phyloP scores from a whole-genome alignment of 2,888 invertebrate species.

The Oligia latruncula region DNA sequence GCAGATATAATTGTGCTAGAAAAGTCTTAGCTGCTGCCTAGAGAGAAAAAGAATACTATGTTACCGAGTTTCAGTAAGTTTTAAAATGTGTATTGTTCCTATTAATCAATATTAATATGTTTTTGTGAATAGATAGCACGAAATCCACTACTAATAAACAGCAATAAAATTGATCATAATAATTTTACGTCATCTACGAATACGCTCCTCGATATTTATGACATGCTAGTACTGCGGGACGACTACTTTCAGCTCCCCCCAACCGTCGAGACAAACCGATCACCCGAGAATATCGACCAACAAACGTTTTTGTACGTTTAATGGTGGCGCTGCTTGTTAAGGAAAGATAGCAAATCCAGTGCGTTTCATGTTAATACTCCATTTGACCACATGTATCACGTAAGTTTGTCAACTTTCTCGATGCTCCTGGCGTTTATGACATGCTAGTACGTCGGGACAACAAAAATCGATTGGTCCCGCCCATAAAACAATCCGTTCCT shows the following conservation, averaged over 20 bases:
- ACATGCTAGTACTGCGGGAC: not conserved
- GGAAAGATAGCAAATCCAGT: not conserved
- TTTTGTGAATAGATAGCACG: not conserved
- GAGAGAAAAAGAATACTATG: not conserved
- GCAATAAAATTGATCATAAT: not conserved
- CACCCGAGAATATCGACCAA: not conserved
- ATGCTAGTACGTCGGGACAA: not conserved
- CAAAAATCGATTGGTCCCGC: not conserved
- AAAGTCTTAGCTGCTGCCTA: no score
- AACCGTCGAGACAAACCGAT: not conserved
- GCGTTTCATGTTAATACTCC: not conserved
- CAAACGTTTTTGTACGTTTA: not conserved
- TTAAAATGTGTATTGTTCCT: no score
- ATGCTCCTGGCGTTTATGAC: not conserved
- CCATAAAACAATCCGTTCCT: not conserved
- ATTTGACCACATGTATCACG: not conserved
- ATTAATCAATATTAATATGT: no score
- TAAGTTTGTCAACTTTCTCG: not conserved
- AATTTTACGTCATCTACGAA: not conserved
- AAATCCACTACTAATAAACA: not conserved
- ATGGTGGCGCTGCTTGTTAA: not conserved
- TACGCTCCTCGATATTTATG: not conserved
- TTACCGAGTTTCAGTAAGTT: not conserved
- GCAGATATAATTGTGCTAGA: constrained; percentile 84
- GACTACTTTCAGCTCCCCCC: not conserved